Evolutionary conservation across 1,140 invertebrate genomes (phyloP).

Genomic region (Trissolcus basalis): DNA sequence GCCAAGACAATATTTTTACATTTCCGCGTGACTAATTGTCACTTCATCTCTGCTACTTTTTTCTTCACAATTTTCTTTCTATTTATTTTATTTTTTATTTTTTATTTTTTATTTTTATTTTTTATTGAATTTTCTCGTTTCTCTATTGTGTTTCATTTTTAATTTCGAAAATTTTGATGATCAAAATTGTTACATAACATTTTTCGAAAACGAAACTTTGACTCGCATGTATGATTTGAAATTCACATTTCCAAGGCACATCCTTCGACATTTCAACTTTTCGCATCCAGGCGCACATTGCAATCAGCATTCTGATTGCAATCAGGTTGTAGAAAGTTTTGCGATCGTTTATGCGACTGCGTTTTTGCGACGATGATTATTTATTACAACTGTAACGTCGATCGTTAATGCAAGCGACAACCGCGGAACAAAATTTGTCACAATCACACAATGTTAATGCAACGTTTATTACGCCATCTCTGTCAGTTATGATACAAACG

Average conservation of each 20-base stretch:
- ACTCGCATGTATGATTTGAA: background rate
- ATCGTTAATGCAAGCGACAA: conserved; percentile 36
- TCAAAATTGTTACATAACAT: background rate
- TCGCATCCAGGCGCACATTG: conserved; percentile 19
- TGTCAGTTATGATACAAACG: too few species aligned
- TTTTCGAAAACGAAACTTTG: background rate
- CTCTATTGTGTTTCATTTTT: too few species aligned
- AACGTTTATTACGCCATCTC: conserved; percentile 22
- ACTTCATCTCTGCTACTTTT: too few species aligned
- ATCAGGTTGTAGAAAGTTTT: conserved; percentile 46
- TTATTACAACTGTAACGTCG: conserved; percentile 57
- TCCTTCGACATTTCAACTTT: conserved; percentile 10
- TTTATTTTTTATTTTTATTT: too few species aligned
- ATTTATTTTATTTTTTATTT: too few species aligned
- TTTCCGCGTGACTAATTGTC: too few species aligned
- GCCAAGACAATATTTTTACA: background rate
- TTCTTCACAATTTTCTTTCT: too few species aligned
- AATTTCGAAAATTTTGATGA: background rate
- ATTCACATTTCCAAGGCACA: background rate
- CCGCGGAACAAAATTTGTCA: conserved; percentile 28
- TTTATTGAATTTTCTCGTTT: too few species aligned
- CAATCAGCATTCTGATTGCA: conserved; percentile 42
- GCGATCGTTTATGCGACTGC: conserved; percentile 30
- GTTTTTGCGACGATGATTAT: conserved; percentile 44
- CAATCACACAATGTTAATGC: conserved; percentile 27